phyloP scores from a whole-genome alignment of 1,140 invertebrate genomes.

The Lordiphosa stackelbergi region DNA sequence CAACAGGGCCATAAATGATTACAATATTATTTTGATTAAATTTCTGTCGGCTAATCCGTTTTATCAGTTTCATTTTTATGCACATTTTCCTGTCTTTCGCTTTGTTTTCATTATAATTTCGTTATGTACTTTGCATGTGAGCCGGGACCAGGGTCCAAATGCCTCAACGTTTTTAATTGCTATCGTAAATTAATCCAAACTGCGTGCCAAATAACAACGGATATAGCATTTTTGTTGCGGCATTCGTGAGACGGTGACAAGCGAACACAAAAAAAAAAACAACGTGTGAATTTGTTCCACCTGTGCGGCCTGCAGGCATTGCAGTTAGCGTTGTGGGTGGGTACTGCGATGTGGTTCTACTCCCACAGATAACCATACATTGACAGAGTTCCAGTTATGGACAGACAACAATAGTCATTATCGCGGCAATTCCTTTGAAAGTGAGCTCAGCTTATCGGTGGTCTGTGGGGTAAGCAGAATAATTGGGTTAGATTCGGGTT shows the following conservation, averaged over 20 bases:
- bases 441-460: slow-evolving; percentile 6
- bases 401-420: slow-evolving; percentile 20
- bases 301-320: slow-evolving; percentile 59
- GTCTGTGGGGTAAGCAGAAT: background rate
- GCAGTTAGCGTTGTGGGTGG: slow-evolving; percentile 39
- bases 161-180: slow-evolving; percentile 69
- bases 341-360: background rate
- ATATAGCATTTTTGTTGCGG: slow-evolving; percentile 15
- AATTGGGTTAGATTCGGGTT: slow-evolving; percentile 57
- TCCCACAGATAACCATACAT: background rate
- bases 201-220: slow-evolving; percentile 53
- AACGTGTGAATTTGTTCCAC: slow-evolving; percentile 58
- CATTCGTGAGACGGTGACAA: slow-evolving; percentile 31
- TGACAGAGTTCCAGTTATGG: slow-evolving; percentile 20
- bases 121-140: slow-evolving; percentile 45
- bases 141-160: slow-evolving; percentile 9
- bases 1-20: slow-evolving; percentile 53
- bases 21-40: slow-evolving; percentile 42
- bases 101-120: slow-evolving; percentile 24
- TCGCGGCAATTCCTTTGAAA: slow-evolving; percentile 29
- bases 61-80: slow-evolving; percentile 62
- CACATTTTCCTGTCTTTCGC: slow-evolving; percentile 56
- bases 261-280: slow-evolving; percentile 3
- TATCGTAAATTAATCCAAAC: slow-evolving; percentile 73
- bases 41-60: slow-evolving; percentile 42